These are phyloP conservation scores for Hyperoplus immaculatus DNA, from an alignment of 2,797 vertebrate species.

Conservation along the genomic window DNA sequence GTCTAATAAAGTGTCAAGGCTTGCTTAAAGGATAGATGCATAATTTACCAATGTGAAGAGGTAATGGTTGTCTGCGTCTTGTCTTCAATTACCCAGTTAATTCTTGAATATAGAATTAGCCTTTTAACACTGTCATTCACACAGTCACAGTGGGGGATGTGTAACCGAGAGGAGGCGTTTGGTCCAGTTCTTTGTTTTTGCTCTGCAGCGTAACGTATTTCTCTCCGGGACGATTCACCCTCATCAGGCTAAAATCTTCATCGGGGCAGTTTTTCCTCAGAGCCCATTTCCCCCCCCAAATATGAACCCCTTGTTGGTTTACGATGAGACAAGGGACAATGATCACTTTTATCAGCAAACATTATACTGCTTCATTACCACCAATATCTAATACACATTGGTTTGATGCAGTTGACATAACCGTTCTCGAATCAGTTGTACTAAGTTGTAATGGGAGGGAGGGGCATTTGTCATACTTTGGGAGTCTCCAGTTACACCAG, in stretches of 20 bases:
- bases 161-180: slow-evolving; percentile 25
- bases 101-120: slow-evolving; percentile 25
- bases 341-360: too few species aligned
- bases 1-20: slow-evolving; percentile 43
- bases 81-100: slow-evolving; percentile 41
- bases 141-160: slow-evolving; percentile 43
- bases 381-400: too few species aligned
- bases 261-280: background rate
- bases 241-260: slow-evolving; percentile 10
- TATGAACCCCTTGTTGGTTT: too few species aligned
- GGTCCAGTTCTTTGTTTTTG: slow-evolving; percentile 37
- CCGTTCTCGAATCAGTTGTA: too few species aligned
- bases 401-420: too few species aligned
- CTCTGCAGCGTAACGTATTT: slow-evolving; percentile 21
- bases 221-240: slow-evolving; percentile 38
- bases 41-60: slow-evolving; percentile 55
- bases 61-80: slow-evolving; percentile 44
- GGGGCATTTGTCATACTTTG: too few species aligned
- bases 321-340: background rate
- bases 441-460: too few species aligned
- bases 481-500: too few species aligned
- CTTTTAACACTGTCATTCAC: slow-evolving; percentile 8
- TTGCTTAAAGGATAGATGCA: slow-evolving; percentile 58
- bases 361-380: too few species aligned
- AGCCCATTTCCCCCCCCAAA: background rate